These are phyloP conservation scores for Limnephilus lunatus DNA, from an alignment of 2,888 invertebrate species.

Conservation along the genomic window DNA sequence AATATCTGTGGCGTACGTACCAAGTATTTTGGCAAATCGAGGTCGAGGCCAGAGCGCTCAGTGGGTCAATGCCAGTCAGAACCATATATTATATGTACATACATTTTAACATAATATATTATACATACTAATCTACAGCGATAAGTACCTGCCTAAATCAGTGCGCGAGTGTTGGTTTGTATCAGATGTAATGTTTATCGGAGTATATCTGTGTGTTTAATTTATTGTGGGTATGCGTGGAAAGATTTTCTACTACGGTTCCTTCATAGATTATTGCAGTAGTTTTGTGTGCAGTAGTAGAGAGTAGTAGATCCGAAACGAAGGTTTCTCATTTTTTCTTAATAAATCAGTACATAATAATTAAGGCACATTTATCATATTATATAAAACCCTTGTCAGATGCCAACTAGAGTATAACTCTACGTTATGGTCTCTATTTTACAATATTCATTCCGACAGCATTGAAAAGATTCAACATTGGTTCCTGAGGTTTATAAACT, in stretches of 20 bases:
- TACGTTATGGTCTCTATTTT: too few species aligned
- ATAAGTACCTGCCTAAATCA: neutral
- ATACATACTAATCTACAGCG: neutral
- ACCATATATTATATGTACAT: neutral
- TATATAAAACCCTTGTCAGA: too few species aligned
- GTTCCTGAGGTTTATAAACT: too few species aligned
- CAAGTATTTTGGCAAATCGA: constrained; percentile 52
- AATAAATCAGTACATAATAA: too few species aligned
- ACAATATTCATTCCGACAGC: too few species aligned
- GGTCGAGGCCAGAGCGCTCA: constrained; percentile 56
- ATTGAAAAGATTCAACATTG: too few species aligned
- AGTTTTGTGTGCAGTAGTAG: too few species aligned
- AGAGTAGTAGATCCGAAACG: too few species aligned
- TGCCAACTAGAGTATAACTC: too few species aligned
- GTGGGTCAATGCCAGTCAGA: constrained; percentile 60
- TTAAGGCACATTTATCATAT: too few species aligned
- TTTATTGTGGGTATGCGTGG: neutral
- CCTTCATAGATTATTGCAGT: too few species aligned
- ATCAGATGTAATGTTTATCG: neutral
- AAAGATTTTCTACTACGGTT: neutral
- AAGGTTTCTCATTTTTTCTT: too few species aligned
- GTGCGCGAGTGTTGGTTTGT: neutral
- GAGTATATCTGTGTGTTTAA: neutral
- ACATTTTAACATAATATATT: neutral
- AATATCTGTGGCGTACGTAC: constrained; percentile 10